These are phyloP conservation scores for Pediacus dermestoides DNA, from an alignment of 2,888 invertebrate genomes.

Conservation along the genomic window DNA sequence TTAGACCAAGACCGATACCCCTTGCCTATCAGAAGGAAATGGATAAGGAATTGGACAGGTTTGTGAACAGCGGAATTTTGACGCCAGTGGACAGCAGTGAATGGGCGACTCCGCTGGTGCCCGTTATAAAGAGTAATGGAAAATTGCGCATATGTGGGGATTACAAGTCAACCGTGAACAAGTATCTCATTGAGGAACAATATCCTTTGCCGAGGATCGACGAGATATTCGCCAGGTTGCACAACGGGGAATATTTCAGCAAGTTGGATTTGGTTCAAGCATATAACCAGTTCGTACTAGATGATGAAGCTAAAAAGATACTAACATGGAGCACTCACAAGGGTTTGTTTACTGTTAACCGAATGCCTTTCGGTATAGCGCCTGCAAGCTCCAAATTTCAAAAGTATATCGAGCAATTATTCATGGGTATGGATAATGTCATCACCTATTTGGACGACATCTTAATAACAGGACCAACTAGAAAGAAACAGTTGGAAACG, in stretches of 20 bases:
- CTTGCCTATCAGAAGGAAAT: conserved; percentile 20
- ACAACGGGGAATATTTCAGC: conserved; percentile 24
- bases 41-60: conserved; percentile 18
- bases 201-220: conserved; percentile 25
- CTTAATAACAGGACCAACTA: conserved; percentile 28
- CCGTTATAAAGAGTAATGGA: conserved; percentile 26
- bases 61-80: conserved; percentile 19
- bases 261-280: conserved; percentile 28
- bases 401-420: conserved; percentile 33
- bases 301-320: conserved; percentile 31
- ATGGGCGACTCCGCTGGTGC: conserved; percentile 33
- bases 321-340: conserved; percentile 38
- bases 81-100: conserved; percentile 12
- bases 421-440: conserved; percentile 32
- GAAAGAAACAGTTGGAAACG: conserved; percentile 23
- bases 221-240: conserved; percentile 21
- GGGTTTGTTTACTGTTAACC: conserved; percentile 38
- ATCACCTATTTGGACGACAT: conserved; percentile 36
- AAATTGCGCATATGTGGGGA: conserved; percentile 30
- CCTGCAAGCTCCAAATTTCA: conserved; percentile 43
- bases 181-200: conserved; percentile 21
- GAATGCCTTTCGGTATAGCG: conserved; percentile 38
- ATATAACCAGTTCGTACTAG: conserved; percentile 39
- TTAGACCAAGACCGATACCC: conserved; percentile 19
- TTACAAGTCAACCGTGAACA: conserved; percentile 32